Evolutionary conservation across 1,140 invertebrate genomes (phyloP).

Genomic region (Centruroides vittatus): DNA sequence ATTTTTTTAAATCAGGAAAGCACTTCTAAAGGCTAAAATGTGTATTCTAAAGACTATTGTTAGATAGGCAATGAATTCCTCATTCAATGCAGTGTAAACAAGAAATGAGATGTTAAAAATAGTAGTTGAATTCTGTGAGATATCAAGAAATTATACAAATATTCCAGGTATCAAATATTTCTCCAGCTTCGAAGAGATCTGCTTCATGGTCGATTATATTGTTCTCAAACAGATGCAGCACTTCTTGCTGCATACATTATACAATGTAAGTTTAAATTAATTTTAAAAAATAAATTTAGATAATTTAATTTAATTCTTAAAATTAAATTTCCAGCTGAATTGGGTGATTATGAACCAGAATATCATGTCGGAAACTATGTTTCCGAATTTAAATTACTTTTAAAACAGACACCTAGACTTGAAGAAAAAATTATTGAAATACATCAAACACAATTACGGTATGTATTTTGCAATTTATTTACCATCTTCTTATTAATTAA

Average conservation of each 20-base stretch:
- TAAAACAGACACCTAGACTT: constrained; percentile 77
- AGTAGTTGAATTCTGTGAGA: no score
- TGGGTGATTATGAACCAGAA: constrained; percentile 84
- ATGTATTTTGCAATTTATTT: constrained; percentile 20
- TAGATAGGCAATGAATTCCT: no score
- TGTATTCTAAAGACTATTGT: no score
- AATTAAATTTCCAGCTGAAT: constrained; percentile 49
- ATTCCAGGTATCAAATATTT: constrained; percentile 78
- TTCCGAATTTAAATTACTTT: constrained; percentile 71
- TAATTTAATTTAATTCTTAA: background rate
- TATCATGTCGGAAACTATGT: constrained; percentile 82
- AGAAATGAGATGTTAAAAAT: no score
- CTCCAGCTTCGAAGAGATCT: constrained; percentile 88
- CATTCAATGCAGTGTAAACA: no score
- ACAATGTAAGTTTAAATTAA: constrained; percentile 35
- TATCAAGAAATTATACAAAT: no score
- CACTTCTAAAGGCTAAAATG: no score
- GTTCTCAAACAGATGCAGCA: constrained; percentile 69
- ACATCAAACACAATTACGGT: constrained; percentile 50
- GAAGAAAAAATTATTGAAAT: constrained; percentile 81
- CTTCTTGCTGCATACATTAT: constrained; percentile 81
- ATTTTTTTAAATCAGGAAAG: no score
- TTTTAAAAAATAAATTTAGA: background rate
- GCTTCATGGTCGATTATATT: constrained; percentile 82
- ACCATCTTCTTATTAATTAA: background rate